Base-by-base conservation (phyloP, 2,113 vertebrate species). In the Pardalotus punctatus region DNA sequence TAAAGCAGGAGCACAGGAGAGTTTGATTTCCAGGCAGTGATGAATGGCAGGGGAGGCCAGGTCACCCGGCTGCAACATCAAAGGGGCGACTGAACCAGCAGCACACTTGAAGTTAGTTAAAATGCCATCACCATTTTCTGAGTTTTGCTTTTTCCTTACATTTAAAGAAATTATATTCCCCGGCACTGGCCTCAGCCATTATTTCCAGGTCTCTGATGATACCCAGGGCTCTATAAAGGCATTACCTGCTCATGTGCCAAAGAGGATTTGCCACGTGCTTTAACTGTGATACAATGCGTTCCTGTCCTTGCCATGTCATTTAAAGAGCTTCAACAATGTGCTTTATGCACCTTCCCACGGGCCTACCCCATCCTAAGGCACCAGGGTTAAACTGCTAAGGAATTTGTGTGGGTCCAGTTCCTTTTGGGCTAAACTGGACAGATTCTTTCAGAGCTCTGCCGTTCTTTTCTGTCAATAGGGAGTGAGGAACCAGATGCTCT, bases 71-170 rank as follows among this genome's bases (percentile, higher is more conserved):
- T 95, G 86, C 94, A 82, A 96, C 95, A 96, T 96, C 95, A 97
- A 96, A 97, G 93, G 78, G 90, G 67, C 27, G 47, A 91, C 96
- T 86, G 91, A 92, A 88, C 88, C 90, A 93, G 92, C 80, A 90
- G 92, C 90, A 93, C 94, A 94, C 93, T 96, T 94, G 88, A 97
- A 96, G 91, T 96, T 95, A 93, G 92, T 95, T 95, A 95, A 95
- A 96, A 96, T 92, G 85, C 94, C 86, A 86, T 81, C 51, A 86
- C 88, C 77, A 76, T 92, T 94, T 92, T 94, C 82, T n/a, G 91
- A 66, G 86, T 54, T 93, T 88, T 81, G 66, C 64, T 93, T 97
- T 96, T 86, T 92, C 90, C 90, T 95, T 93, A 93, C 90, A 88
- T 86, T 96, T 95, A 73, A 95, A 93, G 88, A 97, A 96, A 95